A percentile compares a stretch with the other conserved stretches of the same genome.
These are phyloP conservation scores for Dinoponera quadriceps DNA, from an alignment of 1,140 invertebrate species.

Conservation along the genomic window DNA sequence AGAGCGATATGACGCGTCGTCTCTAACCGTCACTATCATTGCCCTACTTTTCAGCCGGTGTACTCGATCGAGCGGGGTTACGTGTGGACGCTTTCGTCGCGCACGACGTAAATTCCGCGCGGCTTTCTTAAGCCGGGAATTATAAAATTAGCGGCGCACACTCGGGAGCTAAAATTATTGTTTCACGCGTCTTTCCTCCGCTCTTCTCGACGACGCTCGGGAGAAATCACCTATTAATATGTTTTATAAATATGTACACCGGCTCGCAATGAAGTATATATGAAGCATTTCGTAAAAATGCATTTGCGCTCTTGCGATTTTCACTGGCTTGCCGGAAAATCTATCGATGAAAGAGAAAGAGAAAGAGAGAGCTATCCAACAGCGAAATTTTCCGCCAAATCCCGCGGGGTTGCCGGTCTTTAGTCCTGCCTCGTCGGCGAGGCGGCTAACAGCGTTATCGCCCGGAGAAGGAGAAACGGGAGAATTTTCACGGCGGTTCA, in stretches of 20 bases:
- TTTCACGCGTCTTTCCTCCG: neutral
- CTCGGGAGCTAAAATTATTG: neutral
- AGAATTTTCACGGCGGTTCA: constrained; percentile 74
- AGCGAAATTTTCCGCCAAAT: no score
- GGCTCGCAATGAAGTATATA: neutral
- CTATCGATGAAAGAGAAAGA: no score
- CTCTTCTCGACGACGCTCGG: no score
- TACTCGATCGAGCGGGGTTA: constrained; percentile 64
- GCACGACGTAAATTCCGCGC: constrained; percentile 15
- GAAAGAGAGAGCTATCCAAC: no score
- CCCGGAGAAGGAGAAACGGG: constrained; percentile 22
- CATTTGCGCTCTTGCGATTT: no score
- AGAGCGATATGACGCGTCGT: constrained; percentile 40
- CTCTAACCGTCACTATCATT: constrained; percentile 59
- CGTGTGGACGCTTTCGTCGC: constrained; percentile 23
- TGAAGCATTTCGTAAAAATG: no score
- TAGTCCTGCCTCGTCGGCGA: no score
- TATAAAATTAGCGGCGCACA: neutral
- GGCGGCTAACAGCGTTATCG: neutral
- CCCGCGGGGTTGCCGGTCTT: no score
- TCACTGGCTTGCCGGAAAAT: no score
- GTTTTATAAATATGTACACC: neutral
- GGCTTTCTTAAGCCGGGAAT: neutral
- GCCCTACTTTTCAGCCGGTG: constrained; percentile 62
- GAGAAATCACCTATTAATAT: neutral